Evolutionary conservation across 2,113 vertebrate genomes (phyloP).

Genomic region (Pygoscelis antarcticus): DNA sequence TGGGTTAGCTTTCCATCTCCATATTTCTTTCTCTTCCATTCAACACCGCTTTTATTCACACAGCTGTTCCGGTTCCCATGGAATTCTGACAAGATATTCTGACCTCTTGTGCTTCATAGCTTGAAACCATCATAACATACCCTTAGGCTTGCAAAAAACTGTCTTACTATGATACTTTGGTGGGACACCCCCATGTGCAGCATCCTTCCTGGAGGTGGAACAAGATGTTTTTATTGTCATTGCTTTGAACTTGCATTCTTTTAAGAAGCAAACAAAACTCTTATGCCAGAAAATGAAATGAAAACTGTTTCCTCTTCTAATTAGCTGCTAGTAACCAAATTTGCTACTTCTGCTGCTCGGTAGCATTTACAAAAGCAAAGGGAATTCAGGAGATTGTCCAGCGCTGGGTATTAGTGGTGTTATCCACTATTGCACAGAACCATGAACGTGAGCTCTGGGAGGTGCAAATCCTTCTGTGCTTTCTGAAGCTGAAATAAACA

Average conservation of each 20-base stretch:
- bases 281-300: not conserved
- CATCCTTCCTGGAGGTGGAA: not conserved
- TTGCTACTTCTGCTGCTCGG: not conserved
- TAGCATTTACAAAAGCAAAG: not conserved
- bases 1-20: not conserved
- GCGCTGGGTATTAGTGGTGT: not conserved
- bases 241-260: not conserved
- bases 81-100: not conserved
- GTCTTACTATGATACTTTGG: not conserved
- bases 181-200: not conserved
- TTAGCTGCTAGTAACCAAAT: not conserved
- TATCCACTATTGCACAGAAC: not conserved
- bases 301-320: not conserved
- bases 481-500: not conserved
- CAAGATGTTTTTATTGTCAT: not conserved
- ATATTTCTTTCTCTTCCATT: not conserved
- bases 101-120: not conserved
- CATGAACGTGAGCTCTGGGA: not conserved
- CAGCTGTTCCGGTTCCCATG: not conserved
- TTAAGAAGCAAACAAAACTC: not conserved
- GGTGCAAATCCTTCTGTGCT: not conserved
- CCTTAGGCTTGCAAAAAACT: not conserved
- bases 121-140: not conserved
- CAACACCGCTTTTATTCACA: not conserved
- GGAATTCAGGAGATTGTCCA: not conserved